Base-by-base conservation (phyloP, 1,140 invertebrate genomes). In the Vanessa atalanta region DNA sequence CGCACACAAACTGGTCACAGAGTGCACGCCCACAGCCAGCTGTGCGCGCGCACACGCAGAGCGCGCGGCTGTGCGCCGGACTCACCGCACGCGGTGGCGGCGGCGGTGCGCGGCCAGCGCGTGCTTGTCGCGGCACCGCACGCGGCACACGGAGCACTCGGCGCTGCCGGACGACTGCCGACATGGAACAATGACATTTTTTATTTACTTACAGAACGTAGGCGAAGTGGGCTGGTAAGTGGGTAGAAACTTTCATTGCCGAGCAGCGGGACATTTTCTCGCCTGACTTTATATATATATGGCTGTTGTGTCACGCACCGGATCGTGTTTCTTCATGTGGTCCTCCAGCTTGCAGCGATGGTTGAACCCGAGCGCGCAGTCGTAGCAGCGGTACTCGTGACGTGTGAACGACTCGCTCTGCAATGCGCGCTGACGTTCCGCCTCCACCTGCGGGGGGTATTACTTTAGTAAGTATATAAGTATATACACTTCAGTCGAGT, bases 291-390 rank as follows among this genome's bases (percentile, higher is more conserved):
- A 43, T 1, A 43, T 5, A 43, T 43, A 9, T 9, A 43, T 9
- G 37, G 7, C 37, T 43, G 37, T 43, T 5, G 37, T 9, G 37
- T 3, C 31, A 73, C 80, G 79, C 20, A 91, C 88, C 75, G 67
- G 77, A 1, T 83, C 68, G 50, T 91, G 89, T 66, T 89, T 90
- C 68, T 73, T 76, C 87, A 88, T 88, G 47, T 91, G 88, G 47
- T 86, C 81, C 6, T 83, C 79, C 37, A 90, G 75, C 23, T 91
- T 91, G 69, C 78, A 80, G 12, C 75, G 70, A 53, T 91, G 87
- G 78, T 90, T 91, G 74, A 91, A 91, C 0, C 89, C 89, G 9
- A 91, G 37, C 9, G 75, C 82, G 53, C 89, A 91, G 26, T 81
- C 64, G 31, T 83, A 43, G 47, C 89, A 91, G 0, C 81, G 70